Conservation (phyloP, 1,140 invertebrate genomes). For the Caenorhabditis briggsae region DNA sequence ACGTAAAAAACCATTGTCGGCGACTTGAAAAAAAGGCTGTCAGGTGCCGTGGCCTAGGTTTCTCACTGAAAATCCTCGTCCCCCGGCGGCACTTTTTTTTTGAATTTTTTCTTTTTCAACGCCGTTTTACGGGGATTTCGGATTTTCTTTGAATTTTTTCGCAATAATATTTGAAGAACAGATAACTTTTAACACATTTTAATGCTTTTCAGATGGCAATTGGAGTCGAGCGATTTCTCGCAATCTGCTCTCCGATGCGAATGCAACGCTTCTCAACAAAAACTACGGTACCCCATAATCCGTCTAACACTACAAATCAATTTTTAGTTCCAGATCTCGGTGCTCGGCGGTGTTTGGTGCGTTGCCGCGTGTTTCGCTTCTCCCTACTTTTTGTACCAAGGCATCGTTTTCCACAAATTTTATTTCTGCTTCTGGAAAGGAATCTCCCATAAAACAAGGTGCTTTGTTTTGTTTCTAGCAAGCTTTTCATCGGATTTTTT, state of each 20-base stretch:
- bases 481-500: background rate
- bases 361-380: conserved; percentile 59
- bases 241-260: conserved; percentile 64
- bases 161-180: too few relatives aligned
- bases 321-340: conserved; percentile 49
- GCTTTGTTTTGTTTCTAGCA: background rate
- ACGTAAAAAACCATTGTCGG: too few relatives aligned
- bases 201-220: conserved; percentile 64
- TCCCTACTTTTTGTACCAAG: conserved; percentile 65
- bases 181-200: too few relatives aligned
- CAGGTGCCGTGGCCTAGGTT: too few relatives aligned
- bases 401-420: conserved; percentile 55
- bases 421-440: conserved; percentile 63
- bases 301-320: background rate
- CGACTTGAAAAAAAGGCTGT: too few relatives aligned
- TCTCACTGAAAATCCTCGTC: too few relatives aligned
- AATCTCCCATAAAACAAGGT: conserved; percentile 59
- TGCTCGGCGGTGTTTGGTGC: conserved; percentile 61
- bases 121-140: too few relatives aligned
- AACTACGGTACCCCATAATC: conserved; percentile 43
- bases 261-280: conserved; percentile 65
- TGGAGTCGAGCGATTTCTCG: conserved; percentile 67
- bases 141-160: too few relatives aligned
- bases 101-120: too few relatives aligned
- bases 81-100: too few relatives aligned